Conservation (phyloP, 2,888 invertebrate genomes). For the Yponomeuta malinellus region DNA sequence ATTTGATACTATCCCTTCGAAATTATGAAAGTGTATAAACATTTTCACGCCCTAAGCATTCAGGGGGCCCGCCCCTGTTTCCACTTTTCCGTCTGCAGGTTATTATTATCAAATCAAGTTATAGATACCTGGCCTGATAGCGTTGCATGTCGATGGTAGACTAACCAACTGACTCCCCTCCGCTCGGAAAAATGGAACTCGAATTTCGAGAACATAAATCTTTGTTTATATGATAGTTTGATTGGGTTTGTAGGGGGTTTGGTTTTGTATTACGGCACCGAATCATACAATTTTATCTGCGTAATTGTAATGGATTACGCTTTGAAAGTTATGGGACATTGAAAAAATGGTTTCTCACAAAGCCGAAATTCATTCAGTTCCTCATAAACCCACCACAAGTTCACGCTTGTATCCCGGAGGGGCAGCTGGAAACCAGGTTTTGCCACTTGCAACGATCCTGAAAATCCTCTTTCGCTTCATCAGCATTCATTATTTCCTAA, state of each 20-base stretch:
- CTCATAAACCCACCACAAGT: not conserved
- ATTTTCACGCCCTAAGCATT: constrained; percentile 64
- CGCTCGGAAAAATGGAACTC: constrained; percentile 53
- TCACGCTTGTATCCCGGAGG: not conserved
- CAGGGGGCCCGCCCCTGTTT: constrained; percentile 46
- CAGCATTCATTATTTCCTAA: not conserved
- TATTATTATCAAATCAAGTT: constrained; percentile 75
- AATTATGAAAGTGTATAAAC: constrained; percentile 76
- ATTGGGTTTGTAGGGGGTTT: constrained; percentile 37
- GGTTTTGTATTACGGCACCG: constrained; percentile 16
- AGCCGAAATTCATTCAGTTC: not conserved
- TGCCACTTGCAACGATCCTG: no score
- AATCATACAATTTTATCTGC: constrained; percentile 14
- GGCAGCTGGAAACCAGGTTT: no score
- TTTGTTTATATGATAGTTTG: constrained; percentile 66
- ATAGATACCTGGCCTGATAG: constrained; percentile 67
- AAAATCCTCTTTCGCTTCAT: no score
- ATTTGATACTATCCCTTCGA: constrained; percentile 64
- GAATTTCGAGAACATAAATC: constrained; percentile 55
- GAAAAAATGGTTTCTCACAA: not conserved
- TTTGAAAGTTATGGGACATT: not conserved
- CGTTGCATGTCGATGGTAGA: constrained; percentile 45
- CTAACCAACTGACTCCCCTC: constrained; percentile 35
- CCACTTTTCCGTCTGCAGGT: constrained; percentile 58
- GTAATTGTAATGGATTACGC: not conserved